Evolutionary conservation across 2,113 vertebrate genomes (phyloP).

Genomic region (Azemiops feae): DNA sequence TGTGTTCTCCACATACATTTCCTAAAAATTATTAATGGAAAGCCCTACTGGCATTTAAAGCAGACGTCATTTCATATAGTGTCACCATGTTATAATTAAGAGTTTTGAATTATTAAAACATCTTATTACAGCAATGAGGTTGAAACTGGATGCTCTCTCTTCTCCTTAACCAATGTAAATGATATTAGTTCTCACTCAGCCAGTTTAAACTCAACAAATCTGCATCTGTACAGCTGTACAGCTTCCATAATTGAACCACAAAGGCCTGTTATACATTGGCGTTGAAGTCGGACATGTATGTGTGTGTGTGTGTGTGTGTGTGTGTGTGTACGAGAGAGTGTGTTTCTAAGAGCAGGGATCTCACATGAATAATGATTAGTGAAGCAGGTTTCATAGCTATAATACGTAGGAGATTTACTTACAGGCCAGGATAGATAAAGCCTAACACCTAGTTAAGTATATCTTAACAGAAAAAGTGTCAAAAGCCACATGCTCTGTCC

Average conservation of each 20-base stretch:
- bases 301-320: neutral
- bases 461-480: neutral
- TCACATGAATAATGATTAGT: neutral
- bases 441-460: neutral
- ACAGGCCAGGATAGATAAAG: neutral
- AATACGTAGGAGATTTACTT: neutral
- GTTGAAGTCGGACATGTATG: neutral
- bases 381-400: neutral
- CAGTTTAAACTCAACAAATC: neutral
- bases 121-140: neutral
- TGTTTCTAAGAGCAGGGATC: neutral
- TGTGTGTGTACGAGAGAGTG: neutral
- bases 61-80: neutral
- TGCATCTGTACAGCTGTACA: neutral
- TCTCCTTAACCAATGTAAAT: constrained; percentile 8
- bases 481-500: neutral
- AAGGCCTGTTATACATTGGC: neutral
- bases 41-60: neutral
- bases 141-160: neutral
- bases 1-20: neutral
- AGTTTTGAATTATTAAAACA: constrained; percentile 23
- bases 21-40: constrained; percentile 1
- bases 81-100: constrained; percentile 23
- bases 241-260: neutral
- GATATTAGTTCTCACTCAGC: neutral